Conservation (phyloP, 2,113 vertebrate species). For the Trogon surrucura region DNA sequence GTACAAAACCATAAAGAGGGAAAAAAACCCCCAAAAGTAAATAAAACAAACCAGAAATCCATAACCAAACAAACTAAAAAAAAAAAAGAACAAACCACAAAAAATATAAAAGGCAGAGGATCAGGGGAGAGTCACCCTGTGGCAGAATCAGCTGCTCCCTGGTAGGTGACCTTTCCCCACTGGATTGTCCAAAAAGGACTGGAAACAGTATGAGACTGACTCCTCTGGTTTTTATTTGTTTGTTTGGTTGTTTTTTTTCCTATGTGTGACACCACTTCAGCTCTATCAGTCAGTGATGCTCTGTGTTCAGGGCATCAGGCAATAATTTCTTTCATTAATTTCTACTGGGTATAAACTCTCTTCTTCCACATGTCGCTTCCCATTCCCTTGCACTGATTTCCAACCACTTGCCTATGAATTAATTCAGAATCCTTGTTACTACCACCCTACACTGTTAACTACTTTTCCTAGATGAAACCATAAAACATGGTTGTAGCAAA, state of each 20-base stretch:
- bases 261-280: background rate
- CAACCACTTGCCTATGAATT: background rate
- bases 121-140: background rate
- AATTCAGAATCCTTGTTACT: background rate
- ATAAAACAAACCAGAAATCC: no score
- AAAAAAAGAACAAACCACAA: no score
- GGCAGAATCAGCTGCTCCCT: background rate
- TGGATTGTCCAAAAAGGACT: background rate
- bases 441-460: background rate
- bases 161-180: background rate
- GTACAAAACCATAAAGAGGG: background rate
- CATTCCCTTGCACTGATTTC: background rate
- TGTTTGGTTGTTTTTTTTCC: no score
- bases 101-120: background rate
- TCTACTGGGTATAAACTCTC: background rate
- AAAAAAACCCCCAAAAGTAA: background rate
- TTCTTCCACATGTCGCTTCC: background rate
- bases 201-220: background rate
- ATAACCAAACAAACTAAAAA: no score
- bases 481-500: background rate
- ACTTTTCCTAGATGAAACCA: background rate
- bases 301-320: background rate
- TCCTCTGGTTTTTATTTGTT: background rate
- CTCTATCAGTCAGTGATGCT: background rate
- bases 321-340: background rate